phyloP scores from a whole-genome alignment of 1,140 invertebrate genomes.

The Marisa cornuarietis region DNA sequence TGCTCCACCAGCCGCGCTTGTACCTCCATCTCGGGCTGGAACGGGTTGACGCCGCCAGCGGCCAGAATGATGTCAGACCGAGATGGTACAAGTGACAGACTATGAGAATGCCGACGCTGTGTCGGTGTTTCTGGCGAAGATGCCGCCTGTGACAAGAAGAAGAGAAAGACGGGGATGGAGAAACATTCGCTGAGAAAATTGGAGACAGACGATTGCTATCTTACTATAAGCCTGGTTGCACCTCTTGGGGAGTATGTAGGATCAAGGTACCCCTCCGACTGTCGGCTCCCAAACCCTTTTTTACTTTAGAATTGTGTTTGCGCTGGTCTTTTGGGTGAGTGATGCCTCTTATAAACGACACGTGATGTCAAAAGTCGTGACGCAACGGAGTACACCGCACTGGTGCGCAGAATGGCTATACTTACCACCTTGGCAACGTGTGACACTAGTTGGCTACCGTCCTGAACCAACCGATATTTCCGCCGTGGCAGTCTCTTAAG shows the following conservation, averaged over 20 bases:
- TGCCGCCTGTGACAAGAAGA: background rate
- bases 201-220: background rate
- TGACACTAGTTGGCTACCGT: too few relatives aligned
- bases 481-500: constrained; percentile 7
- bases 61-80: constrained; percentile 26
- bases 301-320: too few relatives aligned
- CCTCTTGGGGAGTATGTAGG: too few relatives aligned
- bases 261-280: too few relatives aligned
- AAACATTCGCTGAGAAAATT: background rate
- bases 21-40: constrained; percentile 17
- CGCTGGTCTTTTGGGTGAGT: too few relatives aligned
- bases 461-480: background rate
- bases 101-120: background rate
- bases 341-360: too few relatives aligned
- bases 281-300: too few relatives aligned
- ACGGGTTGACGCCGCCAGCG: constrained; percentile 37
- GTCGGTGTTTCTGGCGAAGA: background rate
- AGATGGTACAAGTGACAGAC: background rate
- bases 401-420: too few relatives aligned
- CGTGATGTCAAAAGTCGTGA: too few relatives aligned
- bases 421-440: too few relatives aligned
- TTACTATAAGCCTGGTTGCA: too few relatives aligned
- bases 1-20: constrained; percentile 31
- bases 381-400: too few relatives aligned
- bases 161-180: background rate